Base-by-base conservation (phyloP, 1,140 invertebrate species). In the Panonychus citri region DNA sequence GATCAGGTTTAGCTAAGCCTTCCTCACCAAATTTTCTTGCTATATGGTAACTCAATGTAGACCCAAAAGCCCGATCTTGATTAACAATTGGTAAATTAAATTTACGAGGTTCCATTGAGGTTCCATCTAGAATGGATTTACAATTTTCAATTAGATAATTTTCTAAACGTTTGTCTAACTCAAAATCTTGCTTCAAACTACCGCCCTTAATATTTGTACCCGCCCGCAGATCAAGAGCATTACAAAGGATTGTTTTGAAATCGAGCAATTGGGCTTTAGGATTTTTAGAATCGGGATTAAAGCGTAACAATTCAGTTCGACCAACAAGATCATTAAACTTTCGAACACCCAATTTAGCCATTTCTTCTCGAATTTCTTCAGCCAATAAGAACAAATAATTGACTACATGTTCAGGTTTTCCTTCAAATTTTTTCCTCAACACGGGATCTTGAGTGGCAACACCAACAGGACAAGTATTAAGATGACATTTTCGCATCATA, bases 401-500 rank as follows among this genome's bases (percentile, higher is more conserved):
- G 60, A 99, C 78, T 4, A 99, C 87, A 70, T 97, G 82, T 69
- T 99, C 93, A 0, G 93, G 91, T 66, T 93, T 89, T 28, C 94
- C 94, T 25, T 81, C 83, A 73, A 98, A 99, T 69, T 97, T 97
- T 66, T 89, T 88, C 25, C 94, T 74, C 21, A 99, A 71, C 17
- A 81, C 75, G 0, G 93, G 93, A 76, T 99, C 94, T 73, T 75
- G 89, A 1, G 94, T 99, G 2, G 93, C 93, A 64, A 98, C 86
- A 59, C 94, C 94, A 54, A 98, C 94, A 0, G 94, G 94, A 66
- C 94, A 99, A 26, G 94, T 98, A 70, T 99, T 99, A 56, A 99
- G 73, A 70, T 99, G 94, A 68, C 94, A 99, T 69, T 98, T 99
- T 53, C 94, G 75, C 94, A 98, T 98, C 94, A 98, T 97, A 8